phyloP scores from a whole-genome alignment of 2,113 vertebrate genomes.

The Psilopogon haemacephalus region DNA sequence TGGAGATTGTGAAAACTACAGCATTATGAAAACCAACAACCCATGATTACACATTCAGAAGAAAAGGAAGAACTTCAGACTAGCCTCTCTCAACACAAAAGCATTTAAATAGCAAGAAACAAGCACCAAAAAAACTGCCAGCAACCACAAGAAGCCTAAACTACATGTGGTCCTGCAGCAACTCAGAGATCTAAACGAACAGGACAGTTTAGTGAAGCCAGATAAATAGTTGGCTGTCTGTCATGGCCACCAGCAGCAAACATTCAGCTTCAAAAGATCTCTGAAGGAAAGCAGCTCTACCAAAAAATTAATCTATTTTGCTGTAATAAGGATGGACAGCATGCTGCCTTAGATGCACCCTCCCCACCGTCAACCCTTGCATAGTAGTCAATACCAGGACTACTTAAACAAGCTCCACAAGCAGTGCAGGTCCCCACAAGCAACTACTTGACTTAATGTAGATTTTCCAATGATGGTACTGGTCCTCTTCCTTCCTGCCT shows the following conservation, averaged over 20 bases:
- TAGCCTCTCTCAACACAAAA: not conserved
- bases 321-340: not conserved
- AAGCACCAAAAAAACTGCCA: not conserved
- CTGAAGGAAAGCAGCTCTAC: not conserved
- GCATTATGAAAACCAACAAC: not conserved
- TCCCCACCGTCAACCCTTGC: not conserved
- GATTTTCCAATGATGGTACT: not conserved
- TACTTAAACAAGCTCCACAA: not conserved
- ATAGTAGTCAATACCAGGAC: rapidly evolving
- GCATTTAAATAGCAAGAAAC: not conserved
- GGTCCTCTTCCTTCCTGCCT: not conserved
- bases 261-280: not conserved
- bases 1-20: not conserved
- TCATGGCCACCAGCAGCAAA: not conserved
- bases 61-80: not conserved
- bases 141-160: not conserved
- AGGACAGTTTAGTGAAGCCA: not conserved
- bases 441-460: not conserved
- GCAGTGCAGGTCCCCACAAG: not conserved
- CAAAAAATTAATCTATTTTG: not conserved
- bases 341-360: not conserved
- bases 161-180: not conserved
- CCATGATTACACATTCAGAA: not conserved
- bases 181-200: not conserved
- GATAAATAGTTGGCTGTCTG: not conserved